These are phyloP conservation scores for Brachypodius melanocephalos DNA, from an alignment of 2,113 vertebrate species.

Conservation along the genomic window DNA sequence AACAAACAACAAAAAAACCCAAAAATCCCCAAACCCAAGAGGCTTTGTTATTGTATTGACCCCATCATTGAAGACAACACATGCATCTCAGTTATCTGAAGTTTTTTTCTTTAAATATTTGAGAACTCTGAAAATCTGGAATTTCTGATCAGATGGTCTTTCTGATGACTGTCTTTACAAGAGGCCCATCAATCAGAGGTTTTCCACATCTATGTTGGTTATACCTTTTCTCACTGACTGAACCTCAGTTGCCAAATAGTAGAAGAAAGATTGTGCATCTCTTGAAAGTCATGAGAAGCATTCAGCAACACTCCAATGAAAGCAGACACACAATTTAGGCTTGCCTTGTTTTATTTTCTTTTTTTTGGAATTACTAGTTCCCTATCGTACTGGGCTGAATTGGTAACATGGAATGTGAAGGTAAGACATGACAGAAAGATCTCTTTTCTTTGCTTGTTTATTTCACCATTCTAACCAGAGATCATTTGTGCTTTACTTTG, in stretches of 20 bases:
- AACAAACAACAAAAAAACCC: too few species aligned
- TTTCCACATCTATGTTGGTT: rapidly evolving
- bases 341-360: not conserved
- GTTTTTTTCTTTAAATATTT: not conserved
- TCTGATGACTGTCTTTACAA: not conserved
- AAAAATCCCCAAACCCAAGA: too few species aligned
- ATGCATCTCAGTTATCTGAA: not conserved
- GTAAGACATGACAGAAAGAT: not conserved
- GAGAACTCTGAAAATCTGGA: not conserved
- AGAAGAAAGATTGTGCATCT: not conserved
- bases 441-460: not conserved
- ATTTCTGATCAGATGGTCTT: not conserved
- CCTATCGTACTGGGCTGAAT: not conserved
- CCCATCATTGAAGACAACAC: not conserved
- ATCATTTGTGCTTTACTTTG: not conserved
- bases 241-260: not conserved
- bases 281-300: not conserved
- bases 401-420: not conserved
- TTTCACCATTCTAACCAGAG: not conserved
- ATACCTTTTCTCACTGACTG: not conserved
- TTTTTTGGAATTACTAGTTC: not conserved
- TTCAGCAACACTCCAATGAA: not conserved
- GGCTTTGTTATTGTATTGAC: not conserved
- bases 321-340: not conserved
- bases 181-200: not conserved